Percentiles rank a stretch among this genome's conserved stretches.
phyloP scores from a whole-genome alignment of 1,140 invertebrate genomes.

The Solenopsis fugax region DNA sequence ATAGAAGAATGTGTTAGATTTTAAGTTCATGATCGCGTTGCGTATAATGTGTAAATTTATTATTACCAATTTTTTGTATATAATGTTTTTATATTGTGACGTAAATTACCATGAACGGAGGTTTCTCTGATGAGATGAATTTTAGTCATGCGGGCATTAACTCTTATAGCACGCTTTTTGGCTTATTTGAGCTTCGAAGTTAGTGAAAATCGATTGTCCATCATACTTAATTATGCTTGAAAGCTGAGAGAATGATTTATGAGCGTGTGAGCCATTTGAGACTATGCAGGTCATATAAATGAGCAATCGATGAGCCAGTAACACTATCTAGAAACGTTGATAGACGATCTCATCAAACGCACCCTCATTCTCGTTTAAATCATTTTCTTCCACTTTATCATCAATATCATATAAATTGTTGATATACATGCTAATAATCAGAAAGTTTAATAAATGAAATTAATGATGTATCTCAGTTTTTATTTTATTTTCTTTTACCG shows the following conservation, averaged over 20 bases:
- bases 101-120: constrained; percentile 2
- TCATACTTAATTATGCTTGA: constrained; percentile 61
- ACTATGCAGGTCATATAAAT: constrained; percentile 54
- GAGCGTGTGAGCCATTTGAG: constrained; percentile 47
- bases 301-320: constrained; percentile 57
- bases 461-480: background rate
- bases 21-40: background rate
- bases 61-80: background rate
- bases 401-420: constrained; percentile 39
- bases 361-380: constrained; percentile 20
- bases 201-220: constrained; percentile 56
- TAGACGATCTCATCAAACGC: constrained; percentile 57
- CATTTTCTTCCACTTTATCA: constrained; percentile 29
- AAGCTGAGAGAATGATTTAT: constrained; percentile 62
- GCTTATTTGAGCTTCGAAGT: constrained; percentile 48
- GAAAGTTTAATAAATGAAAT: background rate
- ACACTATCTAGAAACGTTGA: constrained; percentile 52
- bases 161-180: constrained; percentile 38
- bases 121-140: background rate
- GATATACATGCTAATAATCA: background rate
- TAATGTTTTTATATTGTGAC: constrained; percentile 7
- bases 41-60: background rate
- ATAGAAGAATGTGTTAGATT: background rate
- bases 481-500: background rate
- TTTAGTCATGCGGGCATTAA: constrained; percentile 41